Base-by-base conservation (phyloP, 2,113 vertebrate species). In the Sorex araneus region DNA sequence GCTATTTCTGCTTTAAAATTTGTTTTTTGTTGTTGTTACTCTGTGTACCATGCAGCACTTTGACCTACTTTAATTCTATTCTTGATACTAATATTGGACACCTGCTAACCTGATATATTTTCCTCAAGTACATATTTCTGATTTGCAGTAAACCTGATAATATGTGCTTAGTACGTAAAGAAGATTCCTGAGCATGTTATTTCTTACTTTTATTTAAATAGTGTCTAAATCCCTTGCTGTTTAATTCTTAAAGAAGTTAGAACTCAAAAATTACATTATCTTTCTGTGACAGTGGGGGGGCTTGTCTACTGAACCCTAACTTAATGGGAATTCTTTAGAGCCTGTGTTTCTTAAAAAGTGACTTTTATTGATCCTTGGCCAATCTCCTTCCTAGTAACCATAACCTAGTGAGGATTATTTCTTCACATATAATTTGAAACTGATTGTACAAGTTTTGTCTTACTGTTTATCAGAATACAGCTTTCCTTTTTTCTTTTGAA, bases 181-280 rank as follows among this genome's bases (percentile, higher is more conserved):
- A 30, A 84, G 30, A 89, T 94, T 94, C 27, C 12, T 90, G 16
- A 5, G 3, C 60, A 25, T 92, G 23, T 89, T 95, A 69, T 67
- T 86, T 91, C 32, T 21, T 89, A 91, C 77, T 92, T 89, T 80
- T 69, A 75, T 63, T 87, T 93, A 76, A 94, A 84, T 77, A 54
- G 50, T 7, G 89, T 94, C 63, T 64, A 64, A 84, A 81, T 8
- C 11, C 6, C 69, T 91, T 86, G n/a, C 87, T 91, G 25, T 84
- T 94, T 95, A 91, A 73, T 78, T 96, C 43, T 63, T 45, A 10
- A n/a, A 73, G 54, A 90, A 75, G 63, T 67, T 77, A 80, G 60
- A 50, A 18, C n/a, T 70, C 57, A 92, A 7, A 92, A 89, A 89
- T 79, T 91, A 63, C 36, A 6, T 28, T 27, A 12, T 66, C 78